Conservation (phyloP, 2,888 invertebrate genomes). For the Phyto melanocephala region DNA sequence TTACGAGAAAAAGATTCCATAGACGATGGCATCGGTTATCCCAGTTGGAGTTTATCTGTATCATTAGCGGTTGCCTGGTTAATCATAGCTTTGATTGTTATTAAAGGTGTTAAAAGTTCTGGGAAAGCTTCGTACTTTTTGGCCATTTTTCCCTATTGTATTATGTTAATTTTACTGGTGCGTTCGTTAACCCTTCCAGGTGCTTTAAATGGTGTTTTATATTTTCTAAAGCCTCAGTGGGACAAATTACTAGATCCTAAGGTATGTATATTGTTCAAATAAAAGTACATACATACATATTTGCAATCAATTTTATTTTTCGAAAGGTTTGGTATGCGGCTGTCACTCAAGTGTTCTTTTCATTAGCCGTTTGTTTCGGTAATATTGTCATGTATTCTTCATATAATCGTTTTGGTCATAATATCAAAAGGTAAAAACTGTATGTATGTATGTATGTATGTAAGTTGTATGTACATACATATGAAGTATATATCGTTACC, state of each 20-base stretch:
- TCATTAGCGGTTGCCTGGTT: slow-evolving; percentile 81
- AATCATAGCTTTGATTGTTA: slow-evolving; percentile 80
- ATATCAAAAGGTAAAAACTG: slow-evolving; percentile 80
- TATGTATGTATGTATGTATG: too few species aligned
- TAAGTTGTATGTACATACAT: too few species aligned
- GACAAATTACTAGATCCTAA: slow-evolving; percentile 77
- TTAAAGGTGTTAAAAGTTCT: slow-evolving; percentile 81
- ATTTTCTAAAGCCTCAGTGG: slow-evolving; percentile 84
- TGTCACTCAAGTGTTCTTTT: slow-evolving; percentile 83
- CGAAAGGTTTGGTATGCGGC: slow-evolving; percentile 83
- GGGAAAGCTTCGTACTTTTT: slow-evolving; percentile 86
- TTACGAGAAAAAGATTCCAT: slow-evolving; percentile 80
- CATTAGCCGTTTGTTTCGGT: slow-evolving; percentile 82
- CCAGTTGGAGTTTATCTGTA: slow-evolving; percentile 80
- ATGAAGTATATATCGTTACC: too few species aligned
- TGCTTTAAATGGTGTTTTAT: slow-evolving; percentile 82
- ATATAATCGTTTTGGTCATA: slow-evolving; percentile 82
- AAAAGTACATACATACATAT: neutral
- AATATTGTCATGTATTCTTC: slow-evolving; percentile 83
- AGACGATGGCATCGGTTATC: slow-evolving; percentile 81
- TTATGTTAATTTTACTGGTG: slow-evolving; percentile 82
- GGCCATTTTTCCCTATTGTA: slow-evolving; percentile 84
- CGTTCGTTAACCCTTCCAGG: slow-evolving; percentile 82
- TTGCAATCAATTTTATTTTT: neutral
- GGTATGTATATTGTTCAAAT: slow-evolving; percentile 51